These are phyloP conservation scores for Tenrec ecaudatus DNA, from an alignment of 2,113 vertebrate species.

Conservation along the genomic window DNA sequence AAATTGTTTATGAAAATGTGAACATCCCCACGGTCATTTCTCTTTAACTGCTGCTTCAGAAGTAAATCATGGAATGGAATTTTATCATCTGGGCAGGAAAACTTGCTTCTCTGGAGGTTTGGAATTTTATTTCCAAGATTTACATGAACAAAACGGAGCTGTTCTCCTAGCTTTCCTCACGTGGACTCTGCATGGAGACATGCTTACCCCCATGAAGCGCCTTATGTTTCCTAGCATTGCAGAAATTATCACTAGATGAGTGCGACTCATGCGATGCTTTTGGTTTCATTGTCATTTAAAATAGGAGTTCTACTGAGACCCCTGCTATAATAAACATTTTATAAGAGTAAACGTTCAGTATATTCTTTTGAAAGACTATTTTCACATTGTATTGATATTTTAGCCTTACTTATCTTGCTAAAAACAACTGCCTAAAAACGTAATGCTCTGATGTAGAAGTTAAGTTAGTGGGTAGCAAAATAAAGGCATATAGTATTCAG, in stretches of 20 bases:
- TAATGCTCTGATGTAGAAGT: constrained; percentile 75
- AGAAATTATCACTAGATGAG: constrained; percentile 65
- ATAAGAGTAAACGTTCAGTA: constrained; percentile 57
- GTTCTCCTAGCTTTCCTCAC: neutral
- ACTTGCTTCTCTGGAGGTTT: constrained; percentile 26
- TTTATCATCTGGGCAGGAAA: constrained; percentile 65
- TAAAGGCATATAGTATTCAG: constrained; percentile 63
- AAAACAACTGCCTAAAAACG: constrained; percentile 80
- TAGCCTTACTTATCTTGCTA: constrained; percentile 78
- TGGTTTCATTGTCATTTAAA: constrained; percentile 72
- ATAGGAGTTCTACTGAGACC: constrained; percentile 74
- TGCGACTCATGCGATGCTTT: constrained; percentile 61
- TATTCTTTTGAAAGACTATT: constrained; percentile 75
- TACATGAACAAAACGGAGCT: neutral
- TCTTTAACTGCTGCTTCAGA: constrained; percentile 69
- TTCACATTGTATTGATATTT: constrained; percentile 77
- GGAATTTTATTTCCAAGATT: accelerated
- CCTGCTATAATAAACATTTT: constrained; percentile 71
- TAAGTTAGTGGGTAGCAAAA: constrained; percentile 82
- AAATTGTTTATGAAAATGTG: constrained; percentile 74
- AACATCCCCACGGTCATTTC: constrained; percentile 59
- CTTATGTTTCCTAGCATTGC: constrained; percentile 23
- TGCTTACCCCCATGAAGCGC: constrained; percentile 43
- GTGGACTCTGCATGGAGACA: neutral
- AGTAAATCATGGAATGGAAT: constrained; percentile 71